A percentile compares a stretch with the other conserved stretches of the same genome.
These are phyloP conservation scores for Acleris emargana DNA, from an alignment of 2,888 invertebrate genomes.

Conservation along the genomic window DNA sequence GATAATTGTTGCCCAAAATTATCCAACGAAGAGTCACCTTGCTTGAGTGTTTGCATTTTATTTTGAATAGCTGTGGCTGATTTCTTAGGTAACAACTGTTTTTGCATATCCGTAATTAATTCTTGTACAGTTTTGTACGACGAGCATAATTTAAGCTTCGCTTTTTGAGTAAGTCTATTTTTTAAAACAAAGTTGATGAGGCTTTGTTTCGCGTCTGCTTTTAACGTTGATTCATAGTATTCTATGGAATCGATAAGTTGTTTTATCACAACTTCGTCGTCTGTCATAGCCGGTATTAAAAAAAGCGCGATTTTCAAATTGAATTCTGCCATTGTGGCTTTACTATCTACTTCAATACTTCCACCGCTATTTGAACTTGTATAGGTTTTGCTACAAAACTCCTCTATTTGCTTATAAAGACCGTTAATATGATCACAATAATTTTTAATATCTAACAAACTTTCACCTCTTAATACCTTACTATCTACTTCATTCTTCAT, in stretches of 20 bases:
- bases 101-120: conserved; percentile 5
- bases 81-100: conserved; percentile 14
- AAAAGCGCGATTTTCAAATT: conserved; percentile 12
- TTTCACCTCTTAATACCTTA: too few species aligned
- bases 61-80: conserved; percentile 16
- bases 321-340: conserved; percentile 9
- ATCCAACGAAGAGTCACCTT: background rate
- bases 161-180: too few species aligned
- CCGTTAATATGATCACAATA: too few species aligned
- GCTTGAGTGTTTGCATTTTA: conserved; percentile 1
- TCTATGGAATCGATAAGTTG: conserved; percentile 3
- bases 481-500: background rate
- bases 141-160: conserved; percentile 9
- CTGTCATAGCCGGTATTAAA: conserved; percentile 14
- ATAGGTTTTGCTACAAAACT: conserved; percentile 5
- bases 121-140: background rate
- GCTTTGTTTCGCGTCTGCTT: too few species aligned
- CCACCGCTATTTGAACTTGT: conserved; percentile 8
- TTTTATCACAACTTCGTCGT: conserved; percentile 4
- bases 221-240: too few species aligned
- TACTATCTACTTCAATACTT: too few species aligned
- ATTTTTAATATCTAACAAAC: too few species aligned
- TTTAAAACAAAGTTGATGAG: too few species aligned
- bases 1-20: too few species aligned
- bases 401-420: too few species aligned